Evolutionary conservation across 2,113 vertebrate species (phyloP).

Genomic region (Chaenogobius annularis): DNA sequence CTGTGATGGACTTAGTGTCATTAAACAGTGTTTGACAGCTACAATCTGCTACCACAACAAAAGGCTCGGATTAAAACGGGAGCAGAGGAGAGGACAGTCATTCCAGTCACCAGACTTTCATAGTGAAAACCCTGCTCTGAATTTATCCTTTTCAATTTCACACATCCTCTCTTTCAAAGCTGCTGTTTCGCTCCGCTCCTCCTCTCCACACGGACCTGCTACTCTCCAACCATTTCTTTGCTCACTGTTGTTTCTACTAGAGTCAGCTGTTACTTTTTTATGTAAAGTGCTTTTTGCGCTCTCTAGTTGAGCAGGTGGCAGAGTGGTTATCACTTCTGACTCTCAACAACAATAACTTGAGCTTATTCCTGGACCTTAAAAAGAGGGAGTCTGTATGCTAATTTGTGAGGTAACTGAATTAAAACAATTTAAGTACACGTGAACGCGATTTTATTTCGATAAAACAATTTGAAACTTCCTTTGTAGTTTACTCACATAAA

Average conservation of each 20-base stretch:
- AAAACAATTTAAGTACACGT: too few species aligned
- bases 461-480: too few species aligned
- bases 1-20: not conserved
- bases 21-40: conserved; percentile 23
- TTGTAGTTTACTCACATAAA: too few species aligned
- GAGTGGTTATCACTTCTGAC: not conserved
- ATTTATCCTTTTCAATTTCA: conserved; percentile 76
- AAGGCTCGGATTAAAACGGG: conserved; percentile 42
- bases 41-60: conserved; percentile 30
- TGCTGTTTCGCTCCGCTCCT: conserved; percentile 51
- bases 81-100: conserved; percentile 35
- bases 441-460: too few species aligned
- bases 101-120: conserved; percentile 42
- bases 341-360: not conserved
- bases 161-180: conserved; percentile 64
- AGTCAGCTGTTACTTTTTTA: not conserved
- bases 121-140: conserved; percentile 65
- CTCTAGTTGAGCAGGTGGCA: not conserved
- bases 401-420: too few species aligned
- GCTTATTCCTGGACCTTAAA: not conserved
- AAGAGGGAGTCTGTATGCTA: too few species aligned
- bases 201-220: conserved; percentile 28
- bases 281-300: not conserved
- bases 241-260: not conserved
- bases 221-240: conserved; percentile 16